Evolutionary conservation across 2,888 invertebrate species (phyloP).

Genomic region (Nemotelus pantherinus): DNA sequence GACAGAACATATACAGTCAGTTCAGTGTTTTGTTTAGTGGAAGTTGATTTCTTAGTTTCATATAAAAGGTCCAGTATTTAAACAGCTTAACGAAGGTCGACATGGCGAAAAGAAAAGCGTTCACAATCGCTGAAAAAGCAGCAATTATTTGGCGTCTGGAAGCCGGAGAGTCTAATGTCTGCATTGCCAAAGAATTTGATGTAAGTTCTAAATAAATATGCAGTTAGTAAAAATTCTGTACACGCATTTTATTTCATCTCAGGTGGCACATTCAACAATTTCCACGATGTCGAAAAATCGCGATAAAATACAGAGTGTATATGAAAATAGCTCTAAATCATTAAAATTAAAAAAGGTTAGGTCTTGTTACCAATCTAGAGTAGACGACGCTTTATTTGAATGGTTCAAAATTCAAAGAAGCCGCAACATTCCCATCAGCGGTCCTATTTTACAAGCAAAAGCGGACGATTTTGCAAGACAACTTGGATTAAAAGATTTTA

Average conservation of each 20-base stretch:
- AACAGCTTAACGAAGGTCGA: conserved; percentile 14
- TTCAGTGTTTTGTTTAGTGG: conserved; percentile 28
- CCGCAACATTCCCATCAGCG: too few relatives aligned
- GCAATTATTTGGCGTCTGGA: conserved; percentile 29
- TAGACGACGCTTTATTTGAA: too few relatives aligned
- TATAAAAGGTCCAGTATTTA: conserved; percentile 14
- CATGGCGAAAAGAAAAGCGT: conserved; percentile 2
- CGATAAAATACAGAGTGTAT: background rate
- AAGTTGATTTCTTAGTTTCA: conserved; percentile 20
- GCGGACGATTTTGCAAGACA: background rate
- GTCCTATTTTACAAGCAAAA: too few relatives aligned
- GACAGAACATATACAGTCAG: conserved; percentile 23
- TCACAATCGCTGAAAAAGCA: conserved; percentile 14
- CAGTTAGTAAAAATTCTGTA: background rate
- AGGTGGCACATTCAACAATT: conserved; percentile 8
- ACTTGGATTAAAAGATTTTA: background rate
- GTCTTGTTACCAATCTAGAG: too few relatives aligned
- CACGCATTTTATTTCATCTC: conserved; percentile 14
- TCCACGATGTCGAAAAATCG: background rate
- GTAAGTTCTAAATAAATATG: conserved; percentile 29
- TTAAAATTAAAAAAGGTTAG: background rate
- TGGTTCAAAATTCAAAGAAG: too few relatives aligned
- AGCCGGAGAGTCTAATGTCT: conserved; percentile 24
- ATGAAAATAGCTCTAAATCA: conserved; percentile 1
- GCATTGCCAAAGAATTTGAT: conserved; percentile 28